phyloP scores from a whole-genome alignment of 2,113 vertebrate genomes.

The Microtus montanus region DNA sequence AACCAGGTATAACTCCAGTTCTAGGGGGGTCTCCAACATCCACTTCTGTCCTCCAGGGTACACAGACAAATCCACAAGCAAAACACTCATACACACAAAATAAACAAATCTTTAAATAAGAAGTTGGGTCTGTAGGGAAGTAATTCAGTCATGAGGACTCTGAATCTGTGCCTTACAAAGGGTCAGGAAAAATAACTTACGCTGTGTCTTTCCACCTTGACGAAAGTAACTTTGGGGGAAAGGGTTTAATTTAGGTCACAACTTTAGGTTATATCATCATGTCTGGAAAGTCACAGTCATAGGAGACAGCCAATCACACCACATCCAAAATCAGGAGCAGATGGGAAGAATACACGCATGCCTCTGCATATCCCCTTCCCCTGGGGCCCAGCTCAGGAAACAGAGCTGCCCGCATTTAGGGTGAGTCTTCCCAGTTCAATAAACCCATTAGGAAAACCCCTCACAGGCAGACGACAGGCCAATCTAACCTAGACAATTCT shows the following conservation, averaged over 20 bases:
- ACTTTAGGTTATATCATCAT: background rate
- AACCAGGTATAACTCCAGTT: background rate
- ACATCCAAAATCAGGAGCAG: background rate
- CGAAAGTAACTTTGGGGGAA: background rate
- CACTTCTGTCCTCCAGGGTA: background rate
- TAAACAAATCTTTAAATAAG: background rate
- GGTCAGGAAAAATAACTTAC: background rate
- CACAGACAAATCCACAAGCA: background rate
- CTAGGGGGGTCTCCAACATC: background rate
- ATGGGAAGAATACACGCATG: background rate
- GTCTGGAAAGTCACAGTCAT: background rate
- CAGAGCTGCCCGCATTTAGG: background rate
- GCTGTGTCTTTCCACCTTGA: no score
- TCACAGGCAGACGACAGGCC: background rate
- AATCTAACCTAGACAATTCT: background rate
- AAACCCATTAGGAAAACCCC: background rate
- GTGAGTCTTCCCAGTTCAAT: background rate
- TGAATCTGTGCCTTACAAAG: background rate
- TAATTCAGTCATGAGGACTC: background rate
- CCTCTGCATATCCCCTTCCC: background rate
- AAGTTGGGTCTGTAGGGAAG: background rate
- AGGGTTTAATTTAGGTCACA: background rate
- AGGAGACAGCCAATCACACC: background rate
- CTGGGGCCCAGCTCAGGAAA: background rate
- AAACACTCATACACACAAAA: background rate